Conservation (phyloP, 2,888 invertebrate species). For the Schizotus pectinicornis region DNA sequence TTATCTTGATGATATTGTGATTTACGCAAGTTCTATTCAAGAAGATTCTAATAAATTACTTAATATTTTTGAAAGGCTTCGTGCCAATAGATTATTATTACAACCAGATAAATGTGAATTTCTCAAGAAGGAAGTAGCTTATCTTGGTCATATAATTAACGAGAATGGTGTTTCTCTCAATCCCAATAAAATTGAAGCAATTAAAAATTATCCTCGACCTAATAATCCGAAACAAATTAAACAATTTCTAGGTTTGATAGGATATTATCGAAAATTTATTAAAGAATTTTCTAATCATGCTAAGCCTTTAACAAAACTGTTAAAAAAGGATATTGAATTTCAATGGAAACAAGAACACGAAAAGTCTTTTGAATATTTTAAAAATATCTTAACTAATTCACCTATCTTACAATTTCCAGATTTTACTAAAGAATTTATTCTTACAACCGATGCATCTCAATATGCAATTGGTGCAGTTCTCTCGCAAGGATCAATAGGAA, state of each 20-base stretch:
- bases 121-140: slow-evolving; percentile 38
- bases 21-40: slow-evolving; percentile 37
- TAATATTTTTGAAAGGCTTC: slow-evolving; percentile 22
- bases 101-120: slow-evolving; percentile 34
- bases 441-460: slow-evolving; percentile 42
- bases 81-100: slow-evolving; percentile 22
- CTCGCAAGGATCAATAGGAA: slow-evolving; percentile 32
- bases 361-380: slow-evolving; percentile 22
- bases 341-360: slow-evolving; percentile 18
- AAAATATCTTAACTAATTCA: slow-evolving; percentile 16
- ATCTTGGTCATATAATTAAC: slow-evolving; percentile 47
- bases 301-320: slow-evolving; percentile 37
- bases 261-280: slow-evolving; percentile 54
- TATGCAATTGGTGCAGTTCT: slow-evolving; percentile 40
- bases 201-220: slow-evolving; percentile 17
- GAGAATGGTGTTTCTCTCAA: slow-evolving; percentile 40
- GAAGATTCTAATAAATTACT: slow-evolving; percentile 36
- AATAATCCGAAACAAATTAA: slow-evolving; percentile 26
- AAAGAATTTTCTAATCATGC: slow-evolving; percentile 43
- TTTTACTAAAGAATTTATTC: slow-evolving; percentile 38
- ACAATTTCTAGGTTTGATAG: slow-evolving; percentile 49
- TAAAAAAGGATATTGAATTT: slow-evolving; percentile 26
- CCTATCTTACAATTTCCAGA: slow-evolving; percentile 37
- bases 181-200: slow-evolving; percentile 24
- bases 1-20: slow-evolving; percentile 50